These are phyloP conservation scores for Calyptommatus sinebrachiatus DNA, from an alignment of 2,113 vertebrate species.

Conservation along the genomic window DNA sequence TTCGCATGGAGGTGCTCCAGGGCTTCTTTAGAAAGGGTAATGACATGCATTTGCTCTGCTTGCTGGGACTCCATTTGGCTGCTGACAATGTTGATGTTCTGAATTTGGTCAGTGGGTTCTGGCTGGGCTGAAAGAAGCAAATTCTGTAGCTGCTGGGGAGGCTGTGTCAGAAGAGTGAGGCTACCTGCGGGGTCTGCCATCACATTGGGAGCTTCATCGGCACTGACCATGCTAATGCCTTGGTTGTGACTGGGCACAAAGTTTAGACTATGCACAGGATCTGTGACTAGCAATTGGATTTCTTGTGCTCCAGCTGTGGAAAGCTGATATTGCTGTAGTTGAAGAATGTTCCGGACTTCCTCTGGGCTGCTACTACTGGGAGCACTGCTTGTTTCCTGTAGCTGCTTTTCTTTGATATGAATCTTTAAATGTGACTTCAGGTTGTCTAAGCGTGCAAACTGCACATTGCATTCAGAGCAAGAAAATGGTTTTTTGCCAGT, in stretches of 20 bases:
- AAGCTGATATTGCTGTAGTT: constrained; percentile 88
- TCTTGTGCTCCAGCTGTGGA: constrained; percentile 81
- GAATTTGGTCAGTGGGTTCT: constrained; percentile 76
- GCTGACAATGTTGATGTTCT: constrained; percentile 79
- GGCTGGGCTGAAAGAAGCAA: constrained; percentile 79
- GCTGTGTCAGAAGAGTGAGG: constrained; percentile 82
- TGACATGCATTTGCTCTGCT: constrained; percentile 87
- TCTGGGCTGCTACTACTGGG: constrained; percentile 39
- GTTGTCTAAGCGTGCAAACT: constrained; percentile 93
- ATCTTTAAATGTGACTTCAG: constrained; percentile 89
- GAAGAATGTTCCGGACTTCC: constrained; percentile 79
- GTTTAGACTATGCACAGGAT: constrained; percentile 83
- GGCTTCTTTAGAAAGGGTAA: constrained; percentile 89
- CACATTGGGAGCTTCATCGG: constrained; percentile 66
- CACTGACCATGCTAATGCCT: constrained; percentile 83
- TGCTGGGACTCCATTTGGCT: constrained; percentile 72
- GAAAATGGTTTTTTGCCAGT: constrained; percentile 91
- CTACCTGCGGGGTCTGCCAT: constrained; percentile 67
- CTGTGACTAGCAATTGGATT: constrained; percentile 88
- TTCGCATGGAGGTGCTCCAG: constrained; percentile 86
- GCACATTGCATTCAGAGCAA: constrained; percentile 85
- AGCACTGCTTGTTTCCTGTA: constrained; percentile 24
- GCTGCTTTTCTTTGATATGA: constrained; percentile 85
- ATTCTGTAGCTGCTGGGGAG: constrained; percentile 78
- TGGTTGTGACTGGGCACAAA: constrained; percentile 81